Evolutionary conservation across 1,140 invertebrate genomes (phyloP).

Genomic region (Lepidurus apus): DNA sequence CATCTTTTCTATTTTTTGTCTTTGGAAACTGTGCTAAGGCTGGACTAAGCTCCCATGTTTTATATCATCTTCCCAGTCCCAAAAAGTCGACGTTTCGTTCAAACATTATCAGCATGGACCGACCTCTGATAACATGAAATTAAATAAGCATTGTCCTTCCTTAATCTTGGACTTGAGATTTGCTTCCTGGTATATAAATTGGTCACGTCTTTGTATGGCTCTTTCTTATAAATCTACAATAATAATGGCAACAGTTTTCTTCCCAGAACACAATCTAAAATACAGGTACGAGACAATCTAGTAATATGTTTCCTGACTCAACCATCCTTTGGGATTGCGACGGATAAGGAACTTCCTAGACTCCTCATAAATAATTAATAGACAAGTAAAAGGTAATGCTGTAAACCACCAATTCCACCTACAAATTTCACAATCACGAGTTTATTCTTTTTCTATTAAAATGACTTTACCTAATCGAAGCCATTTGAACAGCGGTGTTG

Average conservation of each 20-base stretch:
- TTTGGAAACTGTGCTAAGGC: neutral
- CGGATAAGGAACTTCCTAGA: constrained; percentile 61
- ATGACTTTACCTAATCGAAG: neutral
- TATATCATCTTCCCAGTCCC: neutral
- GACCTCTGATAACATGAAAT: neutral
- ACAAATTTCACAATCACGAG: constrained; percentile 34
- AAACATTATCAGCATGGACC: neutral
- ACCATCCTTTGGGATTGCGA: constrained; percentile 61
- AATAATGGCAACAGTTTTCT: neutral
- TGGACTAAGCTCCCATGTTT: neutral
- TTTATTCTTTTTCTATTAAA: neutral
- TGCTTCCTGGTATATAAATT: too few relatives aligned
- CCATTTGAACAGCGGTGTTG: constrained; percentile 42
- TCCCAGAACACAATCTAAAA: neutral
- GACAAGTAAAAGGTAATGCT: constrained; percentile 64
- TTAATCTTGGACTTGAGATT: neutral
- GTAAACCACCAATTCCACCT: constrained; percentile 68
- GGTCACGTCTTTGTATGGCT: neutral
- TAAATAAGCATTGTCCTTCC: neutral
- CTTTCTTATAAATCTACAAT: neutral
- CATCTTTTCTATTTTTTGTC: neutral
- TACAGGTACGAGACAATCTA: constrained; percentile 42
- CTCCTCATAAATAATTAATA: constrained; percentile 75
- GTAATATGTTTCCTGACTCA: constrained; percentile 75
- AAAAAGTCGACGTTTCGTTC: neutral